phyloP scores from a whole-genome alignment of 2,797 vertebrate species.

The Gymnopithys bicolor region DNA sequence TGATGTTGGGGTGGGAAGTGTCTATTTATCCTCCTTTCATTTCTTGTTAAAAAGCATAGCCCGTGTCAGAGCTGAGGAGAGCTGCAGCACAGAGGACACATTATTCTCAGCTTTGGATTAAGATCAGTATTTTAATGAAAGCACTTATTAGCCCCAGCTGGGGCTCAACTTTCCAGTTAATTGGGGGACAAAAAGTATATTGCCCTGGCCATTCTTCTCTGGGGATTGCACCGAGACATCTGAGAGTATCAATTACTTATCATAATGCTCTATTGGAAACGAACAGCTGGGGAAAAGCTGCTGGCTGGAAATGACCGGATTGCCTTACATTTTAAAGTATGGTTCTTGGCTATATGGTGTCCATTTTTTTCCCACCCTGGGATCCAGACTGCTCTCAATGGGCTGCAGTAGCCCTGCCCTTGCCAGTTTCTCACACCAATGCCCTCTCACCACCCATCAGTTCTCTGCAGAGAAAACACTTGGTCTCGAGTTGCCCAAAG shows the following conservation, averaged over 20 bases:
- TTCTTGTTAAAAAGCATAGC: constrained; percentile 75
- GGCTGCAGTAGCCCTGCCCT: not conserved
- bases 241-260: constrained; percentile 71
- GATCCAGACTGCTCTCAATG: not conserved
- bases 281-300: constrained; percentile 64
- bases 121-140: constrained; percentile 73
- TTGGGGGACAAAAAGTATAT: constrained; percentile 70
- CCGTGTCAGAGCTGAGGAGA: constrained; percentile 48
- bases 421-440: not conserved
- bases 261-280: constrained; percentile 66
- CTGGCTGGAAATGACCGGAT: constrained; percentile 23
- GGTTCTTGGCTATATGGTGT: not conserved
- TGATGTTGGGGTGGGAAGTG: constrained; percentile 41
- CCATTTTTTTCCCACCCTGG: not conserved
- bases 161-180: constrained; percentile 71
- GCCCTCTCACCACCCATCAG: not conserved
- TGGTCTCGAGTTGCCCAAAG: not conserved
- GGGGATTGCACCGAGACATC: constrained; percentile 61
- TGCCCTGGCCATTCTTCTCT: constrained; percentile 71
- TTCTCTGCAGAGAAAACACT: not conserved
- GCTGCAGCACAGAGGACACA: constrained; percentile 69
- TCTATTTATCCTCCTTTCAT: constrained; percentile 65
- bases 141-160: constrained; percentile 78
- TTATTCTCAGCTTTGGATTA: constrained; percentile 74
- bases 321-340: constrained; percentile 39